Base-by-base conservation (phyloP, 2,113 vertebrate genomes). In the Aegithalos caudatus region DNA sequence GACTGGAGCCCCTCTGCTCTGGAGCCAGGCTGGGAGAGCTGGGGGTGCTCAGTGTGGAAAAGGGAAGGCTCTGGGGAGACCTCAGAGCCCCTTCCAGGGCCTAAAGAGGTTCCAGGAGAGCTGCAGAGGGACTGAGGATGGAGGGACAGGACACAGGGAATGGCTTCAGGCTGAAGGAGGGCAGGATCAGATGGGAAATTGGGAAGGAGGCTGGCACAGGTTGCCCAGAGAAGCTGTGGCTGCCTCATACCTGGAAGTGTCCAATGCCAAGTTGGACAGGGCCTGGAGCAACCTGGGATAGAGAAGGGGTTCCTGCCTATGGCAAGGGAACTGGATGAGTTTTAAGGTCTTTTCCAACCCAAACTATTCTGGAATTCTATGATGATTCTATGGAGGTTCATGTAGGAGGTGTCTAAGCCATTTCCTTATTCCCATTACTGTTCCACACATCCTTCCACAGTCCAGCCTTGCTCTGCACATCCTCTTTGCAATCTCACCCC, bases 231-330 rank as follows among this genome's bases (percentile, higher is more conserved):
- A 2, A 54, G 20, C 25, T 73, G 37, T 20, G 44, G 2, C 6
- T 81, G 23, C 12, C 22, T 0, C 44, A 24, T 28, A 5, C 11
- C 38, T 82, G 61, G 11, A 14, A 35, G 10, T 53, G 4, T 18
- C 1, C 17, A 22, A 27, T 22, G 12, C 15, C 44, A 47, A 20
- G 11, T 0, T 45, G 53, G 29, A 82, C 0, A 0, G 53, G 20
- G 24, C 29, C 54, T 67, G 53, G n/a, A 61, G 17, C 20, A 45
- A 5, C 28, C n/a, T 45, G 38, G 10, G 13, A 15, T 3, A 29
- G 15, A 3, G 10, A 53, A 53, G 7, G 19, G 53, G 33, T 29
- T 33, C 9, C 51, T 73, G 44, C 5, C 22, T 53, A n/a, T 29
- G 24, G 23, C 5, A n/a, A 11, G 7, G 5, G 38, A 12, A 67